Base-by-base conservation (phyloP, 2,113 vertebrate species). In the Cercocebus atys region DNA sequence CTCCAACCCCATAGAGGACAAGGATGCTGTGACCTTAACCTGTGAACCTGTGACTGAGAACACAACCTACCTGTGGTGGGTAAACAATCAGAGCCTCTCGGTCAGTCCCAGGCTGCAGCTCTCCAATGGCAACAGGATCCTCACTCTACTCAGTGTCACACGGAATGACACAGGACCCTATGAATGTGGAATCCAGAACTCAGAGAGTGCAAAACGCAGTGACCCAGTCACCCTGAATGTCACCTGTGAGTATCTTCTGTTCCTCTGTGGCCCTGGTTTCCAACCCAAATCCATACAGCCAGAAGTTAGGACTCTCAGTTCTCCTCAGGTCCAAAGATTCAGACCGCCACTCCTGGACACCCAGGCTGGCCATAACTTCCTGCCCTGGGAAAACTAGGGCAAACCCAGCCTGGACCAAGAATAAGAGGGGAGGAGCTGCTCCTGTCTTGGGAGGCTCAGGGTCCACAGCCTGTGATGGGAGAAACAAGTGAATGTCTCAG, bases 221-320 rank as follows among this genome's bases (percentile, higher is more conserved):
- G 23, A 75, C 20, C 38, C 72, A 6, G 8, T 96, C 79, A 32
- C 1, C 32, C 78, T 98, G 78, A 76, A 89, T 52, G 23, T 98
- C 45, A 2, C 13, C 92, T 95, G 96, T 98, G 83, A 98, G 97
- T 98, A 97, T 75, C 12, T 35, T 87, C 40, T 59, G 3, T 43
- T 70, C 18, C 55, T 25, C 25, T 0, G 0, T 72, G 43, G 8
- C 16, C 40, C 23, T 2, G 14, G 1, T 9, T 83, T 18, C 10
- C 78, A 72, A 3, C 14, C 52, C 30, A 76, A 50, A 38, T n/a
- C 35, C 23, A 43, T 50, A 22, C 20, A 88, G 3, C 27, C 61
- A 50, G 72, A 35, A 73, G 38, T 52, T 52, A 86, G 45, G 8
- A 30, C 2, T 13, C 35, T 43, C 30, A 16, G 3, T 57, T 20